phyloP scores from a whole-genome alignment of 2,113 vertebrate genomes.

The Glareola pratincola region DNA sequence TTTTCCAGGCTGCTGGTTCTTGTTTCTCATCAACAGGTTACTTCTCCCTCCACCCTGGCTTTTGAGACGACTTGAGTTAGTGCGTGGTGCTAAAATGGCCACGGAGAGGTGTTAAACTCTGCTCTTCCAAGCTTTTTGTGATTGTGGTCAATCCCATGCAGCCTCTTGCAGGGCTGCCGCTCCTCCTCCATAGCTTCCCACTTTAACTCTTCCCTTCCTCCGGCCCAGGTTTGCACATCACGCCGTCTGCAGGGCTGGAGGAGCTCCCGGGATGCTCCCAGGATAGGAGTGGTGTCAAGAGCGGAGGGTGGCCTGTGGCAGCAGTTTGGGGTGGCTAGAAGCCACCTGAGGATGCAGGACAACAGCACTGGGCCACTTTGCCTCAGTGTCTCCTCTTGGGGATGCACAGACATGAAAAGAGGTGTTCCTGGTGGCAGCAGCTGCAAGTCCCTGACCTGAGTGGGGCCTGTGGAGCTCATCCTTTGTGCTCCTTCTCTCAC shows the following conservation, averaged over 20 bases:
- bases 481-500: neutral
- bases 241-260: neutral
- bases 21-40: neutral
- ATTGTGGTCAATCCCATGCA: neutral
- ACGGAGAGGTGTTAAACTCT: neutral
- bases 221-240: neutral
- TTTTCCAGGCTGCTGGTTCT: neutral
- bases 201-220: neutral
- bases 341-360: neutral
- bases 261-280: neutral
- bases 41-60: neutral
- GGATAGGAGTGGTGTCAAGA: neutral
- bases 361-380: neutral
- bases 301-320: neutral
- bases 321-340: neutral
- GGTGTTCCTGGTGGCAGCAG: neutral
- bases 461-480: neutral
- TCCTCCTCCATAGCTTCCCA: neutral
- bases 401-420: accelerated
- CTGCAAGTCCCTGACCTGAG: neutral
- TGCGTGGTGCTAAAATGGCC: neutral
- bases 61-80: neutral
- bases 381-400: neutral
- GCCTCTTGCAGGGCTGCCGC: neutral
- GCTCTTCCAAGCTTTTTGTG: neutral